A percentile compares a stretch with the other conserved stretches of the same genome.
These are phyloP conservation scores for Sebastes steindachneri DNA, from an alignment of 2,797 vertebrate species.

Conservation along the genomic window DNA sequence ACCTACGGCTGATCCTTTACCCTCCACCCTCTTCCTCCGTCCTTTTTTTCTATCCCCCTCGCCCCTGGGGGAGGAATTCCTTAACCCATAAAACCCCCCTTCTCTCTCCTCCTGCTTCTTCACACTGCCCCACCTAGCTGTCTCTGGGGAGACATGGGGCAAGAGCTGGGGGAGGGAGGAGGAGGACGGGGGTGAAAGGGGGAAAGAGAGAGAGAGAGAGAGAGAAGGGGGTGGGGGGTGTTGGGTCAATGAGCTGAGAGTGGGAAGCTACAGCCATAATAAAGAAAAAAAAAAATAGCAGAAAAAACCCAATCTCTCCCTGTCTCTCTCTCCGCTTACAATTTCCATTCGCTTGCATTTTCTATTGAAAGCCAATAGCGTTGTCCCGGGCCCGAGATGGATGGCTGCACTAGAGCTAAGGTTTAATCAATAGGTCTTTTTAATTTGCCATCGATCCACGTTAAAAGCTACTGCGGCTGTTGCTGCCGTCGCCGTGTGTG, in stretches of 20 bases:
- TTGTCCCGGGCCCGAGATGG: constrained; percentile 84
- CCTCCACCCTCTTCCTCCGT: constrained; percentile 58
- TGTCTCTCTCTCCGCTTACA: constrained; percentile 77
- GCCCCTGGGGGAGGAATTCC: constrained; percentile 76
- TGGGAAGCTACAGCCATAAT: constrained; percentile 68
- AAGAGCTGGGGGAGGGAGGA: constrained; percentile 36
- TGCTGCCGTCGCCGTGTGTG: constrained; percentile 51
- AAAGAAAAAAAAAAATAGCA: constrained; percentile 46
- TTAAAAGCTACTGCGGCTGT: constrained; percentile 87
- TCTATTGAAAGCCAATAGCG: constrained; percentile 89
- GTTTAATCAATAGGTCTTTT: constrained; percentile 91
- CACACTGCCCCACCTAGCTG: constrained; percentile 61
- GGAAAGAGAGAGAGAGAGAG: not conserved
- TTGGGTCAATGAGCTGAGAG: constrained; percentile 68
- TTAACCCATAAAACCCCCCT: constrained; percentile 51
- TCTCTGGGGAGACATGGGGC: constrained; percentile 66
- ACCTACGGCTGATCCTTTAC: constrained; percentile 73
- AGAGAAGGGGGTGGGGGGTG: not conserved
- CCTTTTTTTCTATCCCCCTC: constrained; percentile 34
- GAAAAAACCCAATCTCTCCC: constrained; percentile 57
- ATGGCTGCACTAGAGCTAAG: constrained; percentile 88
- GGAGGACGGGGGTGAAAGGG: not conserved
- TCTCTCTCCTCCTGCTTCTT: constrained; percentile 32
- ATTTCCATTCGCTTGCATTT: constrained; percentile 90
- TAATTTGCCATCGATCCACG: constrained; percentile 89